Conservation (phyloP, 2,888 invertebrate genomes). For the Geotrupes spiniger region DNA sequence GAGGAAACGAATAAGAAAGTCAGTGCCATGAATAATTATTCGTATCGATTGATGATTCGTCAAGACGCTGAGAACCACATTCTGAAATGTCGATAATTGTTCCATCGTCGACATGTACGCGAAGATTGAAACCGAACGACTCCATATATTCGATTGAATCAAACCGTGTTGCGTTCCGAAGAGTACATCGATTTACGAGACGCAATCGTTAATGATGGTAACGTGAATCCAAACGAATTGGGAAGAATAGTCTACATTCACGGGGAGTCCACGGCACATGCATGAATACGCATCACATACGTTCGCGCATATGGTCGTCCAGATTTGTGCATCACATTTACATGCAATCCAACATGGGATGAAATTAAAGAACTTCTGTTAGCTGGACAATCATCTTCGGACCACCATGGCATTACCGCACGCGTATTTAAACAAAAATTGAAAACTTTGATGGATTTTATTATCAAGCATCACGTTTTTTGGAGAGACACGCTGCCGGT, state of each 20-base stretch:
- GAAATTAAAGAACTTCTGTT: slow-evolving; percentile 27
- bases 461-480: slow-evolving; percentile 11
- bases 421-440: slow-evolving; percentile 34
- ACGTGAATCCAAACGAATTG: too few species aligned
- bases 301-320: slow-evolving; percentile 39
- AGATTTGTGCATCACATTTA: slow-evolving; percentile 37
- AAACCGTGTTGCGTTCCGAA: slow-evolving; percentile 34
- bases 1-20: not conserved
- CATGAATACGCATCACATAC: slow-evolving; percentile 37
- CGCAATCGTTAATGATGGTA: slow-evolving; percentile 31
- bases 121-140: slow-evolving; percentile 43
- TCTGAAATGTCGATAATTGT: slow-evolving; percentile 26
- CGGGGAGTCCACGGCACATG: slow-evolving; percentile 38
- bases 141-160: slow-evolving; percentile 39
- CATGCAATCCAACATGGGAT: slow-evolving; percentile 34
- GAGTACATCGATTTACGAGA: slow-evolving; percentile 42
- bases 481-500: slow-evolving; percentile 26
- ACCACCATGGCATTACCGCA: slow-evolving; percentile 33
- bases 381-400: slow-evolving; percentile 12
- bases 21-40: not conserved
- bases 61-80: slow-evolving; percentile 33
- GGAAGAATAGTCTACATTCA: slow-evolving; percentile 32
- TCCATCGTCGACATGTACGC: slow-evolving; percentile 45
- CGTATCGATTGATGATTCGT: slow-evolving; percentile 37
- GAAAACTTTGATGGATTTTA: slow-evolving; percentile 26